Evolutionary conservation across 2,888 invertebrate genomes (phyloP), one percentile per base, ranked within the genome.

Genomic region (Papilio gigon): DNA sequence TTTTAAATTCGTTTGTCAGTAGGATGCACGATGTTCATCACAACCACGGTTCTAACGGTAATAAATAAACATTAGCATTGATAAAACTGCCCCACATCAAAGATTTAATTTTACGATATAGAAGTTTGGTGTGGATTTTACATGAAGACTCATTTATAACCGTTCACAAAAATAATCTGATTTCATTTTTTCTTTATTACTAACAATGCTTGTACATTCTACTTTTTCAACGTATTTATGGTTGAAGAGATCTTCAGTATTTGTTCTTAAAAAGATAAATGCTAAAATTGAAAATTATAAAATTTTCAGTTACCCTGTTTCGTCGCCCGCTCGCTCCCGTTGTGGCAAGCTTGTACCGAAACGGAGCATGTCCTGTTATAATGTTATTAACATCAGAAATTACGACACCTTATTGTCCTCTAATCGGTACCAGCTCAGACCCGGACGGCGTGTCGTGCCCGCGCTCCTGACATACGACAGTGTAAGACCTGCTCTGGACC

Each of bases 301-400:
- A 27, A 11, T 47, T 61, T 4, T 5, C 25, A 67, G 37, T 50
- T 67, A 61, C 40, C 14, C 33, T 5, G 4, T 50, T 67, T 67
- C 12, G 17, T 35, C 12, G 17, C 25, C n/a, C 22, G 35, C 44
- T 12, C 74, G 79, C 79, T 80, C 81, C 76, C 76, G 76, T 78
- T 77, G 76, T 79, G 77, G 78, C 76, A 53, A 77, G 75, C 78
- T 76, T 76, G 76, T 75, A 78, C 83, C 82, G 72, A 82, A 84
- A 81, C 78, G 76, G 82, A 80, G 67, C 67, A 74, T 70, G 74
- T 75, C 82, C 84, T 75, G 85, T 86, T 88, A 87, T 86, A 84
- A 88, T 87, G 86, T 88, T 87, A 88, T 87, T 87, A 88, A 84
- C 83, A 84, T 88, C 82, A 84, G 82, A 80, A 85, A 84, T 88